phyloP scores from a whole-genome alignment of 2,888 invertebrate species.

The Eupeodes luniger region DNA sequence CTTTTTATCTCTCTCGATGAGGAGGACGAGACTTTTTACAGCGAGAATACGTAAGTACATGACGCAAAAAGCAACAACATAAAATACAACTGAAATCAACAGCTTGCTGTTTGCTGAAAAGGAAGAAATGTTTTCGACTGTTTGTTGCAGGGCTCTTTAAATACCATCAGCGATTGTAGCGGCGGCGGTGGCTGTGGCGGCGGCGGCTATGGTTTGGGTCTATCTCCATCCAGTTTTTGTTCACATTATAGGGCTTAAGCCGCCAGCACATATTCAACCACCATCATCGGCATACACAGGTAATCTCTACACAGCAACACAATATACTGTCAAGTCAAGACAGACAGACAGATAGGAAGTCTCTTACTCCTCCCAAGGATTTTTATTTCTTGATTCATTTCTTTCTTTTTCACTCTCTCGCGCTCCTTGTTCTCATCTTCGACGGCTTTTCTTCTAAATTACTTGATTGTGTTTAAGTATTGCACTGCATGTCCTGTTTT shows the following conservation, averaged over 20 bases:
- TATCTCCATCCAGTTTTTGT: constrained; percentile 55
- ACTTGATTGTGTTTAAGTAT: constrained; percentile 76
- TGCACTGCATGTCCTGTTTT: constrained; percentile 73
- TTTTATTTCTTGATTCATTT: constrained; percentile 58
- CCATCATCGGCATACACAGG: neutral
- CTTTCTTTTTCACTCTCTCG: constrained; percentile 38
- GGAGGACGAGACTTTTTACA: constrained; percentile 34
- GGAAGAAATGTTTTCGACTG: constrained; percentile 51
- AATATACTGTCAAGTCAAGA: constrained; percentile 41
- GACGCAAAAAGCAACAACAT: neutral
- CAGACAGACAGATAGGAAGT: constrained; percentile 53
- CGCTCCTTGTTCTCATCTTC: constrained; percentile 21
- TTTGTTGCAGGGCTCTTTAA: constrained; percentile 52
- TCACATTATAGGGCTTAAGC: constrained; percentile 30
- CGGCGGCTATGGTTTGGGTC: constrained; percentile 30
- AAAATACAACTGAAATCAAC: constrained; percentile 58
- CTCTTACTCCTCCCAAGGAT: constrained; percentile 60
- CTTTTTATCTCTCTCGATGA: constrained; percentile 57
- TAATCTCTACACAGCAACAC: constrained; percentile 1
- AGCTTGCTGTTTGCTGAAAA: constrained; percentile 69
- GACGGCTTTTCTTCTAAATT: constrained; percentile 71
- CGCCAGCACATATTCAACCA: neutral
- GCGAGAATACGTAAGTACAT: constrained; percentile 6
- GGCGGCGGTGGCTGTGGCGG: neutral
- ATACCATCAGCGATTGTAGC: constrained; percentile 33